Conservation (phyloP, 2,888 invertebrate species). For the Charanyca ferruginea region DNA sequence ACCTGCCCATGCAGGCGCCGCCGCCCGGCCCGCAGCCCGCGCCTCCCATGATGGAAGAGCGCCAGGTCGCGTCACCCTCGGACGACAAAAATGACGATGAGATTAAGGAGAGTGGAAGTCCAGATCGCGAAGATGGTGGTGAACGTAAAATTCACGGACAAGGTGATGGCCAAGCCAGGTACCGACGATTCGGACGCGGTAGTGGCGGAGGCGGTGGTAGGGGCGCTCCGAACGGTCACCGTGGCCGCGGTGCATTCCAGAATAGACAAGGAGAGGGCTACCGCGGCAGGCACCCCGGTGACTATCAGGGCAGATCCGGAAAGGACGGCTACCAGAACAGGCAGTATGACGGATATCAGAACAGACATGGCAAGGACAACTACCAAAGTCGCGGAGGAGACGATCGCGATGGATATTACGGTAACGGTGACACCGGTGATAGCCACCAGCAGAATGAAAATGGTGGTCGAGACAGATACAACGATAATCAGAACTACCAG, state of each 20-base stretch:
- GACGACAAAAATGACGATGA: constrained; percentile 78
- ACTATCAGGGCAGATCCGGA: constrained; percentile 79
- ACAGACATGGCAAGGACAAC: constrained; percentile 78
- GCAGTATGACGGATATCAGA: constrained; percentile 82
- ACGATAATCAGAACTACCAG: constrained; percentile 87
- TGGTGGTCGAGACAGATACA: constrained; percentile 89
- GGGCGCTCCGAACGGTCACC: constrained; percentile 85
- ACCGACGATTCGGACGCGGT: constrained; percentile 81
- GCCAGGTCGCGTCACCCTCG: constrained; percentile 67
- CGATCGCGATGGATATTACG: constrained; percentile 79
- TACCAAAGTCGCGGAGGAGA: constrained; percentile 77
- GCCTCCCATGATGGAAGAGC: constrained; percentile 64
- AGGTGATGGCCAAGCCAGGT: constrained; percentile 84
- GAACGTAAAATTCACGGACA: constrained; percentile 84
- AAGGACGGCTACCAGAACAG: constrained; percentile 82
- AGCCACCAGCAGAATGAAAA: constrained; percentile 87
- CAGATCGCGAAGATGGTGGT: constrained; percentile 79
- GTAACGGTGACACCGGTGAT: constrained; percentile 84
- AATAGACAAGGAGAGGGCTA: constrained; percentile 79
- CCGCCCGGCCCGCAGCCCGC: constrained; percentile 56
- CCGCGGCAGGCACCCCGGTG: constrained; percentile 76
- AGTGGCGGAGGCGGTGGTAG: constrained; percentile 70
- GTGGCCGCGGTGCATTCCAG: constrained; percentile 83
- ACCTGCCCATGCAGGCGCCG: constrained; percentile 62
- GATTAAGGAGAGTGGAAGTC: constrained; percentile 80